Evolutionary conservation across 2,888 invertebrate genomes (phyloP).

Genomic region (Hipparchia semele): DNA sequence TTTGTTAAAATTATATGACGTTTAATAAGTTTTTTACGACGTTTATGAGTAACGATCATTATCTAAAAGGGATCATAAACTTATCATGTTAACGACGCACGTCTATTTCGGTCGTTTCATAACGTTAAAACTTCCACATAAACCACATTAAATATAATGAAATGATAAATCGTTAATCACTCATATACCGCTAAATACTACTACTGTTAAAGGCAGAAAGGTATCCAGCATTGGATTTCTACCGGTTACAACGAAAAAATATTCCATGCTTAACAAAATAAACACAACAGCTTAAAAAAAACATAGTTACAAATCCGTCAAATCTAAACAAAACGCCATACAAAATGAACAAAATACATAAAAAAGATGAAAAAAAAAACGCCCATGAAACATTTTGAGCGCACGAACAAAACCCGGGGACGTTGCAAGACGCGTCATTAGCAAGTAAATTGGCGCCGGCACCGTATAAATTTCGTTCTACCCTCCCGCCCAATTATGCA

Average conservation of each 20-base stretch:
- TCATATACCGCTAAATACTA: neutral
- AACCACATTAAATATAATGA: neutral
- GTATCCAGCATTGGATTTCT: neutral
- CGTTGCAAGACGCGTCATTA: constrained; percentile 76
- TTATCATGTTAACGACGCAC: constrained; percentile 6
- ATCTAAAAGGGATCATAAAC: constrained; percentile 7
- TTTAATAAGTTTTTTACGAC: constrained; percentile 19
- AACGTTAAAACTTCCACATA: neutral
- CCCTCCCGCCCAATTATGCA: constrained; percentile 82
- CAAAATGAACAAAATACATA: constrained; percentile 38
- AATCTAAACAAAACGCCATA: constrained; percentile 34
- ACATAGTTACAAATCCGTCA: constrained; percentile 9
- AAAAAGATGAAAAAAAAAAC: constrained; percentile 26
- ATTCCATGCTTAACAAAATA: neutral
- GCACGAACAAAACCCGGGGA: constrained; percentile 60
- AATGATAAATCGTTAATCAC: neutral
- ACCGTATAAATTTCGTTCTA: constrained; percentile 80
- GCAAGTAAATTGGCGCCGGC: constrained; percentile 80
- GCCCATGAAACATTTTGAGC: constrained; percentile 28
- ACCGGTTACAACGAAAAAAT: neutral
- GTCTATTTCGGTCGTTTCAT: neutral
- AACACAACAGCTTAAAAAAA: constrained; percentile 5
- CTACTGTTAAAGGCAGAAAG: neutral
- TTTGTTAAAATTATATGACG: constrained; percentile 14
- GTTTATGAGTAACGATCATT: constrained; percentile 7